Conservation (phyloP, 2,888 invertebrate genomes). For the Embidobia sp. region DNA sequence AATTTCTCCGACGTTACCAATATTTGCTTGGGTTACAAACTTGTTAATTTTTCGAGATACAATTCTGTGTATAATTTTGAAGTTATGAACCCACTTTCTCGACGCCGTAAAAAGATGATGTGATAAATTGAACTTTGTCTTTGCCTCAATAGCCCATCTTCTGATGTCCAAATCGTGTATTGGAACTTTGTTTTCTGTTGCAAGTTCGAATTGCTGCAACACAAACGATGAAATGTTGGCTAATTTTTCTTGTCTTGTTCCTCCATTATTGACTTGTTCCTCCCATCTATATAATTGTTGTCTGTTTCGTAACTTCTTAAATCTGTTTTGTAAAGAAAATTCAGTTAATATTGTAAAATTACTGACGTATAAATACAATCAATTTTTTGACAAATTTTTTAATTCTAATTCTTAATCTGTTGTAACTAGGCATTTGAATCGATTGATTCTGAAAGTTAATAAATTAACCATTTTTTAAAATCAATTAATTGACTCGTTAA, state of each 20-base stretch:
- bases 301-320: constrained; percentile 19
- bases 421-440: too few species aligned
- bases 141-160: constrained; percentile 8
- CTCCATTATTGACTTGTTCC: background rate
- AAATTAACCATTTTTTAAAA: too few species aligned
- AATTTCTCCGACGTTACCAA: constrained; percentile 20
- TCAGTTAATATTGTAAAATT: too few species aligned
- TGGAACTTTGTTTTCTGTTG: background rate
- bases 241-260: background rate
- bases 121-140: background rate
- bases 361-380: too few species aligned
- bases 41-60: constrained; percentile 62
- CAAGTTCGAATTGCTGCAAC: background rate
- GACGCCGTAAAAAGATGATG: background rate
- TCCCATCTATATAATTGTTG: constrained; percentile 10
- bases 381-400: too few species aligned
- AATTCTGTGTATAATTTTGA: constrained; percentile 52
- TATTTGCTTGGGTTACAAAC: constrained; percentile 48
- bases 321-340: too few species aligned
- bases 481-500: too few species aligned
- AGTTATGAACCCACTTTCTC: constrained; percentile 41
- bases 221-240: background rate
- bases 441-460: too few species aligned
- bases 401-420: too few species aligned
- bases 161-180: constrained; percentile 8